Evolutionary conservation across 2,797 vertebrate genomes (phyloP).

Genomic region (Rhynchonycteris naso): DNA sequence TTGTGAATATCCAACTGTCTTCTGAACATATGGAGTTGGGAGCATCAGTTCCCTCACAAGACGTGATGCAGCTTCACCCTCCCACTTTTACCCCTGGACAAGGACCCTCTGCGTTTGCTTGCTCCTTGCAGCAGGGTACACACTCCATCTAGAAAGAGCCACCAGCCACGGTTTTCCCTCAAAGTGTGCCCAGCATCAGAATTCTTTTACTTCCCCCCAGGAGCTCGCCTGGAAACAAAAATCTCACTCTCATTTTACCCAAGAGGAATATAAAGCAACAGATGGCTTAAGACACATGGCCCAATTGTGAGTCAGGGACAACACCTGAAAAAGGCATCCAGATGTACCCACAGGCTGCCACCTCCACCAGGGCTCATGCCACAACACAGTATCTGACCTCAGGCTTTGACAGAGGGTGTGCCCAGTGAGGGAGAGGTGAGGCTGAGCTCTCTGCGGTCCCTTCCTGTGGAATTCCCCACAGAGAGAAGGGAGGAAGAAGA

Average conservation of each 20-base stretch:
- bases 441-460: neutral
- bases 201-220: neutral
- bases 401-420: neutral
- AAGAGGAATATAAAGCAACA: neutral
- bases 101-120: neutral
- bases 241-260: neutral
- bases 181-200: no score
- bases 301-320: neutral
- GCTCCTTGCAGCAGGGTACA: neutral
- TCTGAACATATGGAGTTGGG: neutral
- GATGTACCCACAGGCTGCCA: neutral
- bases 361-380: neutral
- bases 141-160: neutral
- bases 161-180: neutral
- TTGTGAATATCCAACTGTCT: neutral
- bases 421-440: neutral
- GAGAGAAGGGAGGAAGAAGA: neutral
- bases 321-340: neutral
- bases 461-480: rapidly evolving
- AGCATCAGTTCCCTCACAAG: neutral
- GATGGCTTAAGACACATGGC: neutral
- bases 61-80: neutral
- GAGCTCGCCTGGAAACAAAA: neutral
- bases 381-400: neutral
- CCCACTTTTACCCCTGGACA: neutral